phyloP scores from a whole-genome alignment of 2,797 vertebrate genomes.

The Todus mexicanus region DNA sequence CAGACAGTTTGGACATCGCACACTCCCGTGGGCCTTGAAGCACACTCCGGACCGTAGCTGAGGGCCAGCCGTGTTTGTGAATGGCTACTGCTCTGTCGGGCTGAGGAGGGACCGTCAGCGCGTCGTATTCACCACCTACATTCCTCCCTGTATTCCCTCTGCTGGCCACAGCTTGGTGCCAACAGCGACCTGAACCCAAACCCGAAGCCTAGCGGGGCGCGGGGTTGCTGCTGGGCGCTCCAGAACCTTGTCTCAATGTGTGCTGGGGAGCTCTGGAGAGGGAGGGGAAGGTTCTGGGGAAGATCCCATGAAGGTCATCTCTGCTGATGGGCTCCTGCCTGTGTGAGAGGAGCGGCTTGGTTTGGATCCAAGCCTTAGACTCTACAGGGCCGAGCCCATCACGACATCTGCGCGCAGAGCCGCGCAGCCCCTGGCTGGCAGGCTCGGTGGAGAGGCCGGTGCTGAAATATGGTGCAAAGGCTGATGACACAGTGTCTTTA shows the following conservation, averaged over 20 bases:
- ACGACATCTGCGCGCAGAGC: not conserved
- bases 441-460: not conserved
- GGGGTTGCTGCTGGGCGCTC: not conserved
- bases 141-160: not conserved
- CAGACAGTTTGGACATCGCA: not conserved
- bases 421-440: not conserved
- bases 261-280: not conserved
- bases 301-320: not conserved
- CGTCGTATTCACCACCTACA: not conserved
- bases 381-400: not conserved
- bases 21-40: not conserved
- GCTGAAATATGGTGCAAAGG: slow-evolving; percentile 31
- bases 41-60: not conserved
- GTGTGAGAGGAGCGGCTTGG: not conserved
- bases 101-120: not conserved
- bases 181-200: not conserved
- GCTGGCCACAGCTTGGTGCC: not conserved
- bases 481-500: slow-evolving; percentile 29
- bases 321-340: not conserved
- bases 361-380: not conserved
- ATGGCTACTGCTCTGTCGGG: not conserved
- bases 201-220: not conserved
- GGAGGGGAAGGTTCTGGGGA: not conserved
- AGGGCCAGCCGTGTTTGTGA: not conserved
- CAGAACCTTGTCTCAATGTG: not conserved